Conservation (phyloP, 2,797 vertebrate species). For the Cuculus canorus region DNA sequence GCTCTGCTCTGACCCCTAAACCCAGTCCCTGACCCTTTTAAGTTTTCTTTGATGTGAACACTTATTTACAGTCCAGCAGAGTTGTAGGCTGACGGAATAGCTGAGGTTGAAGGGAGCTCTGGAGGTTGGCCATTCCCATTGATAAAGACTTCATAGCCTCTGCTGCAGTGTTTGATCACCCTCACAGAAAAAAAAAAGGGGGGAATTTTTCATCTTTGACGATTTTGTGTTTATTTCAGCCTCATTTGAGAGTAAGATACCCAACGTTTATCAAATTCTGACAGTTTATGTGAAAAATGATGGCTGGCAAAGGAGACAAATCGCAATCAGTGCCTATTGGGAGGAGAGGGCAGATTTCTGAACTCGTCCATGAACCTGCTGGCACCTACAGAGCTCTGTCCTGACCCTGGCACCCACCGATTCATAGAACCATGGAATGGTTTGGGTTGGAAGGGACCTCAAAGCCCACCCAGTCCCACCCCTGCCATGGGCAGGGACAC, state of each 20-base stretch:
- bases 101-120: not conserved
- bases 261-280: not conserved
- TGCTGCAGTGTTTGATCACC: not conserved
- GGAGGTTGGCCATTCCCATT: not conserved
- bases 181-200: not conserved
- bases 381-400: no score
- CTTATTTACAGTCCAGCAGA: not conserved
- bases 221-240: not conserved
- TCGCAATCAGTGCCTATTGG: not conserved
- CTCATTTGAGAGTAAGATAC: not conserved
- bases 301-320: not conserved
- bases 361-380: fast-evolving
- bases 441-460: no score
- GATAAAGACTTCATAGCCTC: not conserved
- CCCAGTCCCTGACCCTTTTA: not conserved
- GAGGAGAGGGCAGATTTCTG: not conserved
- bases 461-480: no score
- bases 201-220: not conserved
- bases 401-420: no score
- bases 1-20: not conserved
- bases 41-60: not conserved
- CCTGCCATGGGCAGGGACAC: no score
- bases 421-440: no score
- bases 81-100: not conserved
- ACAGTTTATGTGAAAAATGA: not conserved